A percentile compares a stretch with the other conserved stretches of the same genome.
phyloP scores from a whole-genome alignment of 2,797 vertebrate genomes.

The Eospalax fontanierii region DNA sequence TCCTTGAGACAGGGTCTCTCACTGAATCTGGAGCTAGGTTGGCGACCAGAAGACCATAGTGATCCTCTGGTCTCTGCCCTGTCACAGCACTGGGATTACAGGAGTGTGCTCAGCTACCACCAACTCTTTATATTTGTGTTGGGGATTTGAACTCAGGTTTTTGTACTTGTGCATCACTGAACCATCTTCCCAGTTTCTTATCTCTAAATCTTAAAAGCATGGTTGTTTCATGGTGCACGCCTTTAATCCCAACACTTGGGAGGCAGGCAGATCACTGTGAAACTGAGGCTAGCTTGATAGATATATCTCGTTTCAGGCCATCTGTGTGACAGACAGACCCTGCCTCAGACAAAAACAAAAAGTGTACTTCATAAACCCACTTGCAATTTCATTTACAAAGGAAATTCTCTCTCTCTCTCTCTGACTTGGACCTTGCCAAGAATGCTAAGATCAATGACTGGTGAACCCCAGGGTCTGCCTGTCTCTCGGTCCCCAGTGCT shows the following conservation, averaged over 20 bases:
- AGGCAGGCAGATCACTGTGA: no score
- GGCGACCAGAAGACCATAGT: neutral
- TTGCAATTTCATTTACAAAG: neutral
- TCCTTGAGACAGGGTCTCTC: neutral
- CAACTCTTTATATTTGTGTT: neutral
- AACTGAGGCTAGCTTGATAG: no score
- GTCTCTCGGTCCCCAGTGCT: neutral
- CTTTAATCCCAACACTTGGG: no score
- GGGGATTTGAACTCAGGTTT: neutral
- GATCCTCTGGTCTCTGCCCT: neutral
- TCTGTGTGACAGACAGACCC: no score
- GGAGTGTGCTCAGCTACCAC: neutral
- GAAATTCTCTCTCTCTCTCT: neutral
- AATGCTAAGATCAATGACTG: neutral
- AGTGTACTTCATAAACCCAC: neutral
- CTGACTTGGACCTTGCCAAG: neutral
- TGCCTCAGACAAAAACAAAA: neutral
- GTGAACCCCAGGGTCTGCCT: neutral
- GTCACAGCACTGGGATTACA: neutral
- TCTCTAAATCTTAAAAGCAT: neutral
- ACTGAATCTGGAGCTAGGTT: neutral
- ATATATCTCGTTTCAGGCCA: no score
- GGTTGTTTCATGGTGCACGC: no score
- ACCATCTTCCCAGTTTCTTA: neutral
- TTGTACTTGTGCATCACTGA: neutral